Evolutionary conservation across 2,797 vertebrate genomes (phyloP).

Genomic region (Streptopelia turtur): DNA sequence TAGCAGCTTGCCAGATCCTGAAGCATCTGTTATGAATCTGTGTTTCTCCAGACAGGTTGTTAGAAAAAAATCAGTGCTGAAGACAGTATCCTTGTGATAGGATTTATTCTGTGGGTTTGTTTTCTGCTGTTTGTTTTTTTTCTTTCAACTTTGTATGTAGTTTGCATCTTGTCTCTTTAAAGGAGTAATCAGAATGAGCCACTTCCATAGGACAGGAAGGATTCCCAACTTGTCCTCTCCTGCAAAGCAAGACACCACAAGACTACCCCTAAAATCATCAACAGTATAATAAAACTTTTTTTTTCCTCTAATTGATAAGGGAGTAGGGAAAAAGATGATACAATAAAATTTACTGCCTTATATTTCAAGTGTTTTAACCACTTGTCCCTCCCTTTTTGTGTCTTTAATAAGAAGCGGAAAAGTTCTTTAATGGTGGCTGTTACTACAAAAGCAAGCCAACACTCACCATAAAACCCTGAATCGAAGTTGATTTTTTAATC

Average conservation of each 20-base stretch:
- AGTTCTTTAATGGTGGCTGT: not conserved
- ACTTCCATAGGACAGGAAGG: not conserved
- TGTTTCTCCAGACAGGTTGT: not conserved
- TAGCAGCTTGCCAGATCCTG: not conserved
- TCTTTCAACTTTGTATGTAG: not conserved
- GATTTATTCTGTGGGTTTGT: not conserved
- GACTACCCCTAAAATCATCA: not conserved
- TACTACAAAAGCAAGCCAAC: not conserved
- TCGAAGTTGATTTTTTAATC: slow-evolving; percentile 12
- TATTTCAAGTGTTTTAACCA: not conserved
- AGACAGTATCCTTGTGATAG: not conserved
- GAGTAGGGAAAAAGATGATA: not conserved
- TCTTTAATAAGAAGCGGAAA: not conserved
- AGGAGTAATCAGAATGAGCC: not conserved
- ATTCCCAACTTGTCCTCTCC: not conserved
- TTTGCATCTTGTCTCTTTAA: not conserved
- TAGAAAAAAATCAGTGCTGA: not conserved
- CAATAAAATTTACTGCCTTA: not conserved
- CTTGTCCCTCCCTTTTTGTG: not conserved
- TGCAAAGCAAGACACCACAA: not conserved
- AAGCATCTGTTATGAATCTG: not conserved
- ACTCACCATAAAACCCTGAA: not conserved
- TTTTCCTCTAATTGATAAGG: not conserved
- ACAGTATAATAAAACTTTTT: not conserved
- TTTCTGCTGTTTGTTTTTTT: not conserved